Evolutionary conservation across 2,888 invertebrate genomes (phyloP).

Genomic region (Belgica antarctica): DNA sequence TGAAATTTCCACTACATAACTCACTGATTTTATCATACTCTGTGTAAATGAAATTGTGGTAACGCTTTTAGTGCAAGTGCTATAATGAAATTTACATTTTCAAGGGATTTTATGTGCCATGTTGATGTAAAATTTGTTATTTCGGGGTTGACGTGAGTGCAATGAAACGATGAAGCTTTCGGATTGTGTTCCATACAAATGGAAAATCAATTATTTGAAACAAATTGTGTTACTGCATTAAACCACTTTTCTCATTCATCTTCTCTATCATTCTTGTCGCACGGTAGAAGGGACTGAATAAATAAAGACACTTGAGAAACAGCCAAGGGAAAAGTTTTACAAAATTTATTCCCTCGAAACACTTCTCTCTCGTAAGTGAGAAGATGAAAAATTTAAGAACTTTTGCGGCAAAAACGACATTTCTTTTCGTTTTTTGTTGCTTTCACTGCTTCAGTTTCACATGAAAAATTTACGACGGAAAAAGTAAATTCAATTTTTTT

Average conservation of each 20-base stretch:
- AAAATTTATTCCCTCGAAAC: neutral
- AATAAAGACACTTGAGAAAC: slow-evolving; percentile 1
- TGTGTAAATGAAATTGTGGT: slow-evolving; percentile 28
- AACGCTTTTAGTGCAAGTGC: slow-evolving; percentile 28
- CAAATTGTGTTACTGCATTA: neutral
- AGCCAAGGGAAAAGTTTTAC: neutral
- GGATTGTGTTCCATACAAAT: neutral
- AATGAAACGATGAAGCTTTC: neutral
- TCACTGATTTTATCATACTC: slow-evolving; percentile 41
- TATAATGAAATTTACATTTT: slow-evolving; percentile 23
- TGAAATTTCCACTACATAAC: slow-evolving; percentile 44
- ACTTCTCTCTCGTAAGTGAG: neutral
- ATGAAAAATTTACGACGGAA: neutral
- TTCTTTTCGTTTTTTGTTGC: neutral
- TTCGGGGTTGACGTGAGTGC: too few relatives aligned
- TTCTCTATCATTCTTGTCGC: neutral
- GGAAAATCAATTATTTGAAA: slow-evolving; percentile 1
- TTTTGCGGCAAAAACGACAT: neutral
- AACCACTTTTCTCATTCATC: too few relatives aligned
- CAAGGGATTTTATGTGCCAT: neutral
- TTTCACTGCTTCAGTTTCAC: neutral
- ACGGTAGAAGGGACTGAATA: neutral
- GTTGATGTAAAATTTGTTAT: too few relatives aligned
- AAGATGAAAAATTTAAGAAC: slow-evolving; percentile 11
- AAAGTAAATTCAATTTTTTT: neutral